Conservation (phyloP, 2,888 invertebrate species). For the Geotrupes spiniger region DNA sequence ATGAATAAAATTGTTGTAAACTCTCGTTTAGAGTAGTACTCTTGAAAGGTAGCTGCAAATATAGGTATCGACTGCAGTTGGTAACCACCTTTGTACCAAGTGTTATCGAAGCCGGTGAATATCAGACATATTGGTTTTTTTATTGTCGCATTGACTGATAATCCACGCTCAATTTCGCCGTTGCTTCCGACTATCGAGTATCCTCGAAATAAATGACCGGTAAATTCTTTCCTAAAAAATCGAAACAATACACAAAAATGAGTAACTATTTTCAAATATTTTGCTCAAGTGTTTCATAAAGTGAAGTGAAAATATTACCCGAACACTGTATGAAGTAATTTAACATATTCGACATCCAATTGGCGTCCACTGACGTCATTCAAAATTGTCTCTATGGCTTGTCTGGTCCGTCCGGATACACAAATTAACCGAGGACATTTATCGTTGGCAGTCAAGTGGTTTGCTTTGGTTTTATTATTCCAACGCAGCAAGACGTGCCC, state of each 20-base stretch:
- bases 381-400: slow-evolving; percentile 64
- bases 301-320: slow-evolving; percentile 59
- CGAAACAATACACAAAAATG: no score
- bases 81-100: slow-evolving; percentile 3
- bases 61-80: slow-evolving; percentile 1
- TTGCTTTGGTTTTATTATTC: slow-evolving; percentile 58
- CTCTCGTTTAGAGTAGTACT: neutral
- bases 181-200: slow-evolving; percentile 6
- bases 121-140: slow-evolving; percentile 10
- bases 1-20: neutral
- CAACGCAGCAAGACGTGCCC: slow-evolving; percentile 67
- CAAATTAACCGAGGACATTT: slow-evolving; percentile 68
- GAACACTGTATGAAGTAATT: slow-evolving; percentile 38
- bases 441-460: slow-evolving; percentile 62
- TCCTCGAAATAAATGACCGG: slow-evolving; percentile 9
- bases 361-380: slow-evolving; percentile 57
- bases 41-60: slow-evolving; percentile 9
- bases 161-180: neutral
- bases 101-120: slow-evolving; percentile 6
- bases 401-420: slow-evolving; percentile 74
- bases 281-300: no score
- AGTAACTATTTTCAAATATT: no score
- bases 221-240: slow-evolving; percentile 7
- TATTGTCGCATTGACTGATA: neutral
- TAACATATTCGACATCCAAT: slow-evolving; percentile 35